Conservation (phyloP, 2,113 vertebrate species). For the Brienomyrus brachyistius region DNA sequence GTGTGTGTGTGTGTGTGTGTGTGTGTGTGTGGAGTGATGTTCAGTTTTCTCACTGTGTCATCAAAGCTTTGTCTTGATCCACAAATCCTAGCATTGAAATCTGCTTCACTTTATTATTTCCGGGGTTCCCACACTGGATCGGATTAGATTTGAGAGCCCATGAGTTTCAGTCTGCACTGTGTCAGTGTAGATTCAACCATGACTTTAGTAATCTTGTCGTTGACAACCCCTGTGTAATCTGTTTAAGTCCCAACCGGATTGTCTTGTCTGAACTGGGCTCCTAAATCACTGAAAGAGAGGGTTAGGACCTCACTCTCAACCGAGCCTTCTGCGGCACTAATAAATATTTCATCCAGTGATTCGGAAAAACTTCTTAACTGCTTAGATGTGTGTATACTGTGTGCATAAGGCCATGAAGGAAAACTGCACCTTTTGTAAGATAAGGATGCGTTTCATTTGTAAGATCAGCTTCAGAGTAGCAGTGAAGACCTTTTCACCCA, state of each 20-base stretch:
- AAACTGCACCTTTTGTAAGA: neutral
- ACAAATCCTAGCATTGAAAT: neutral
- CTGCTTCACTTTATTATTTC: neutral
- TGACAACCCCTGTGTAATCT: conserved; percentile 3
- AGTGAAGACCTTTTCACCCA: neutral
- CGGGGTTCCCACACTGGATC: neutral
- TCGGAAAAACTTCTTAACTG: neutral
- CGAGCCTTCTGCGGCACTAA: neutral
- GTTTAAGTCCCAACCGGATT: neutral
- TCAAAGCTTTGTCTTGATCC: neutral
- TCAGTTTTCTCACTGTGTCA: neutral
- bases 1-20: neutral
- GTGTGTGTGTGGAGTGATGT: neutral
- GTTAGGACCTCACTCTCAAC: neutral
- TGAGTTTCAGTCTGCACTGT: neutral
- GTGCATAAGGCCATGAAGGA: neutral
- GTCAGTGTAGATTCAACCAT: neutral
- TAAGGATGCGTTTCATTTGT: neutral
- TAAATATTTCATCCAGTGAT: neutral
- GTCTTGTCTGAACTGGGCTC: neutral
- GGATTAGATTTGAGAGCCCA: neutral
- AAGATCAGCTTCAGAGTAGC: neutral
- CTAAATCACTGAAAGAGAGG: neutral
- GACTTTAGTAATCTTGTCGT: neutral
- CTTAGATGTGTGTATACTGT: neutral